These are phyloP conservation scores for Punctoribates punctum DNA, from an alignment of 2,888 invertebrate species.

Conservation along the genomic window DNA sequence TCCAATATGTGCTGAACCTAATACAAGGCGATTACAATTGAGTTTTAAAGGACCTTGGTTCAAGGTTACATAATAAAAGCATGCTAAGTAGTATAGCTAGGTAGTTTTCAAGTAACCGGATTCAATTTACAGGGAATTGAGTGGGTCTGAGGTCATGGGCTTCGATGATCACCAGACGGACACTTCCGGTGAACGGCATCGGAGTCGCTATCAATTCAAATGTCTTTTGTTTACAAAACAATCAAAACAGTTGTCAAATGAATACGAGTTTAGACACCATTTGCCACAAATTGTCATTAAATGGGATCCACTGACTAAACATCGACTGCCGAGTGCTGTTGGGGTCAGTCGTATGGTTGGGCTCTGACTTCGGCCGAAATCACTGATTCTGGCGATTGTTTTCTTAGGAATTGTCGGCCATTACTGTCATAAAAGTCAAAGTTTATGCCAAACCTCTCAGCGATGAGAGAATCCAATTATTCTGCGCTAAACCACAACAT, in stretches of 20 bases:
- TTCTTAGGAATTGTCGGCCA: background rate
- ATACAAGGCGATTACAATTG: slow-evolving; percentile 40
- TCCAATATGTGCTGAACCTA: slow-evolving; percentile 57
- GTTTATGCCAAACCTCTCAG: background rate
- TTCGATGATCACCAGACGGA: slow-evolving; percentile 95
- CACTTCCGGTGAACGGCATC: slow-evolving; percentile 81
- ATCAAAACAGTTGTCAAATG: no score
- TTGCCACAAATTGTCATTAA: no score
- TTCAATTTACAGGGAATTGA: slow-evolving; percentile 62
- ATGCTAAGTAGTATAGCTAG: no score
- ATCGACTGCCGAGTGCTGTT: no score
- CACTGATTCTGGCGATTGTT: no score
- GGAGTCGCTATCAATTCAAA: background rate
- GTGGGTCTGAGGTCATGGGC: slow-evolving; percentile 94
- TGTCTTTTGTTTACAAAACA: background rate
- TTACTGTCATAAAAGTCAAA: background rate
- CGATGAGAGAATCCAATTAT: no score
- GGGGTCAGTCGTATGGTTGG: background rate
- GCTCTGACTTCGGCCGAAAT: background rate
- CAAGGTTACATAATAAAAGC: no score
- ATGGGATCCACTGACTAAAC: no score
- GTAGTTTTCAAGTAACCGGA: no score
- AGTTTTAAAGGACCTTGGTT: no score
- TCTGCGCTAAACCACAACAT: background rate
- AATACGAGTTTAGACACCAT: no score